Evolutionary conservation across 1,140 invertebrate genomes (phyloP), one percentile per base, ranked within the genome.

Genomic region (Cheumatopsyche charites): DNA sequence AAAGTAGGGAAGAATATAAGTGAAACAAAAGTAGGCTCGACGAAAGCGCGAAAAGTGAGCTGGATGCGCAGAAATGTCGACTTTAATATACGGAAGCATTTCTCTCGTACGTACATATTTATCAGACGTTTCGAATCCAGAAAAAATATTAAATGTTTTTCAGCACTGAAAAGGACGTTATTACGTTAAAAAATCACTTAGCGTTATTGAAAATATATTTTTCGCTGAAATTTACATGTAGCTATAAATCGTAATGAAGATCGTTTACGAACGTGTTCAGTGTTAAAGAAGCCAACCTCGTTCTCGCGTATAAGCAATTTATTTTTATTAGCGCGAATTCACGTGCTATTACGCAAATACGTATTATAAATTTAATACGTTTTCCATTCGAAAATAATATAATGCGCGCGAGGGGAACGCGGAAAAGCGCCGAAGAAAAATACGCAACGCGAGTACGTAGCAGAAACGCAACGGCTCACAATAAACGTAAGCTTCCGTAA

Each of bases 1-100:
- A 45, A 42, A 45, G 55, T 43, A 19, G 36, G 47, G 55, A 70
- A 43, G 62, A 70, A 70, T 70, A 45, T 58, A 45, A 70, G 25
- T 45, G 68, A 58, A 47, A 58, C 45, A 70, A 70, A 62, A 70
- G 67, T 45, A 70, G 68, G 41, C 68, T 70, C 26, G 55, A 70
- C 68, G 63, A 70, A 61, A 58, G 42, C 52, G 26, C 43, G 11
- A 62, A 62, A 62, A 58, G 42, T 23, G 52, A 62, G 55, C 19
- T 47, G 65, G 26, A 41, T 43, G 17, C 13, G 36, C 52, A 17
- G 17, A 29, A 17, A 58, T 58, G 67, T 69, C 58, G 49, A 26
- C 15, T 42, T 55, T 42, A 61, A 26, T 17, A 21, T 4, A 19
- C 12, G 29, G 26, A 69, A 13, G 9, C 29, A 36, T 36, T 36